phyloP scores from a whole-genome alignment of 2,888 invertebrate species.

The Tiliacea citrago region DNA sequence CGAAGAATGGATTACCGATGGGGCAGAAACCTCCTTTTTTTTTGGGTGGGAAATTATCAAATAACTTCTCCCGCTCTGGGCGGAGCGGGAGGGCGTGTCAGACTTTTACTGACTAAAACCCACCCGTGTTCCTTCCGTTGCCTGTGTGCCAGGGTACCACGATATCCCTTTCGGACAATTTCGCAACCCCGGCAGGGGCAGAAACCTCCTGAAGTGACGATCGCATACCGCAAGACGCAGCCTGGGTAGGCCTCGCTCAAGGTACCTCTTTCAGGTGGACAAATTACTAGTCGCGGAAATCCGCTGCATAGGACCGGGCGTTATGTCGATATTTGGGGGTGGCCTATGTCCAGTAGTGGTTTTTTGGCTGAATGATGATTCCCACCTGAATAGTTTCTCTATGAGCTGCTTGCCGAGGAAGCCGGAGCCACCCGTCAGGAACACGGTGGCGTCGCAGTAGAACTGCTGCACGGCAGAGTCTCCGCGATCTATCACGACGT shows the following conservation, averaged over 20 bases:
- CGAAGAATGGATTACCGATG: neutral
- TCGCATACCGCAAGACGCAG: no score
- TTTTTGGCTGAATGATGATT: neutral
- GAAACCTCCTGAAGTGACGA: neutral
- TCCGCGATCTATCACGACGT: slow-evolving; percentile 54
- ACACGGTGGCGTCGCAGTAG: slow-evolving; percentile 80
- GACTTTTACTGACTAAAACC: no score
- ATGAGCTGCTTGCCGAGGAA: slow-evolving; percentile 98
- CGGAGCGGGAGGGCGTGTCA: no score
- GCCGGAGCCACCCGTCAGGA: slow-evolving; percentile 97
- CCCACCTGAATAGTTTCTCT: slow-evolving; percentile 92
- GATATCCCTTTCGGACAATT: no score
- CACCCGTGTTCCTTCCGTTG: no score
- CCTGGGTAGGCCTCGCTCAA: neutral
- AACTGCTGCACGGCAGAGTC: slow-evolving; percentile 68
- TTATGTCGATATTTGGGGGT: neutral
- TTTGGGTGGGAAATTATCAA: no score
- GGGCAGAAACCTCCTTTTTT: neutral
- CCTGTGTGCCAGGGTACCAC: no score
- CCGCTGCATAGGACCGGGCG: neutral
- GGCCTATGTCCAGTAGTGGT: neutral
- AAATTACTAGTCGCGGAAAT: neutral
- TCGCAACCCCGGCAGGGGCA: no score
- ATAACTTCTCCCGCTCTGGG: no score
- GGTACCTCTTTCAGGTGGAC: neutral